Evolutionary conservation across 2,113 vertebrate species (phyloP).

Genomic region (Gracilinanus agilis): DNA sequence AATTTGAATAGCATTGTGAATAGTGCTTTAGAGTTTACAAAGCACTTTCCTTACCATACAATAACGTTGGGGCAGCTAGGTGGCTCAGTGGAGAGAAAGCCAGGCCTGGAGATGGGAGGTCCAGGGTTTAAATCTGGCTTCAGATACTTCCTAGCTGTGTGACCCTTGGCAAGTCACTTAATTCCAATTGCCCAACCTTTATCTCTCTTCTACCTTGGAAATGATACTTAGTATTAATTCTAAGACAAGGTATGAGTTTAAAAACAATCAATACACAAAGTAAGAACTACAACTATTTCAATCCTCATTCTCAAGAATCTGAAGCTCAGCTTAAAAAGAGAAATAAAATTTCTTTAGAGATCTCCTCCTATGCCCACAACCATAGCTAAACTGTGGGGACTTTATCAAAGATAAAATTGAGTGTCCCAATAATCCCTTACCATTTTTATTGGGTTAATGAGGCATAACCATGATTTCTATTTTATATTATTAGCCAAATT

Average conservation of each 20-base stretch:
- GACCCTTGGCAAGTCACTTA: too few relatives aligned
- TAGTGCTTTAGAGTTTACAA: neutral
- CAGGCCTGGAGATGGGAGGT: too few relatives aligned
- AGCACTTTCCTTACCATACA: neutral
- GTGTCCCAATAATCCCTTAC: neutral
- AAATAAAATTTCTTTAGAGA: neutral
- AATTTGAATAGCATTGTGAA: neutral
- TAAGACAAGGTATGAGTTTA: too few relatives aligned
- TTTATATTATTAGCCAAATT: constrained; percentile 4
- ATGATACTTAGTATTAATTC: too few relatives aligned
- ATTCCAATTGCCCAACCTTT: too few relatives aligned
- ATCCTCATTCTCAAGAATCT: neutral
- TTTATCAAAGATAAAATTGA: constrained; percentile 15
- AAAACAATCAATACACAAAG: neutral
- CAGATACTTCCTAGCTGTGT: too few relatives aligned
- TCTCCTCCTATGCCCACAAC: neutral
- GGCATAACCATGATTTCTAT: neutral
- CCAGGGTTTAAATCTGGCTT: too few relatives aligned
- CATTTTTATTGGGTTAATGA: constrained; percentile 15
- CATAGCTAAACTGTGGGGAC: constrained; percentile 13
- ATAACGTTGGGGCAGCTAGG: too few relatives aligned
- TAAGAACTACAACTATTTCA: neutral
- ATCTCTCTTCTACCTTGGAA: too few relatives aligned
- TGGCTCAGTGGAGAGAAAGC: too few relatives aligned
- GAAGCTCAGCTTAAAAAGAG: neutral